phyloP scores from a whole-genome alignment of 2,113 vertebrate species.

The Mirounga angustirostris region DNA sequence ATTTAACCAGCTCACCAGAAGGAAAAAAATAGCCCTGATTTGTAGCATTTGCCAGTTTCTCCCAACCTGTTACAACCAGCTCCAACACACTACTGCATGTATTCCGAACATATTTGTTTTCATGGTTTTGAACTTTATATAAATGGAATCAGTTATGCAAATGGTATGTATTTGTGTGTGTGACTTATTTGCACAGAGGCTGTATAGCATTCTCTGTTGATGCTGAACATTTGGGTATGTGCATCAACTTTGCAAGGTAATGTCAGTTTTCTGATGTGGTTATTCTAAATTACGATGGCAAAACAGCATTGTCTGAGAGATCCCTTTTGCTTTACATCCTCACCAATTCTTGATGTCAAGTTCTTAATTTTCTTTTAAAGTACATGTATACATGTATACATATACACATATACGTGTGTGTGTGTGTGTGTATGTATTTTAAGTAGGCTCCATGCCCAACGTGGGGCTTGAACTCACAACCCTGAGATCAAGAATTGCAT shows the following conservation, averaged over 20 bases:
- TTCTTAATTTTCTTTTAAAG: neutral
- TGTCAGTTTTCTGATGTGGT: neutral
- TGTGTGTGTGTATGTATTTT: neutral
- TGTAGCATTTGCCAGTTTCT: neutral
- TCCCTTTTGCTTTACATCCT: neutral
- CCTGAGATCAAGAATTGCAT: neutral
- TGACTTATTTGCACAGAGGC: neutral
- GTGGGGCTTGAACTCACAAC: neutral
- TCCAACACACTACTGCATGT: neutral
- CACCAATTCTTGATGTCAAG: neutral
- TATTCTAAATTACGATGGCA: neutral
- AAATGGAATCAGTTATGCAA: neutral
- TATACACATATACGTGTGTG: neutral
- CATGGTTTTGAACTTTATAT: neutral
- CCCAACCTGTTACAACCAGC: neutral
- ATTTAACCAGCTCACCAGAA: neutral
- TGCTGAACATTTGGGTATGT: neutral
- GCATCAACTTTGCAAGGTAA: neutral
- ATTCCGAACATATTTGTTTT: neutral
- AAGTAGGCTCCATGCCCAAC: neutral
- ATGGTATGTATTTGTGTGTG: neutral
- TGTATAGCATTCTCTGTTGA: neutral
- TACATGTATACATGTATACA: neutral
- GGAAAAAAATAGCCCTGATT: neutral
- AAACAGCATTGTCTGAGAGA: neutral